Base-by-base conservation (phyloP, 2,888 invertebrate species). In the Monopis laevigella region DNA sequence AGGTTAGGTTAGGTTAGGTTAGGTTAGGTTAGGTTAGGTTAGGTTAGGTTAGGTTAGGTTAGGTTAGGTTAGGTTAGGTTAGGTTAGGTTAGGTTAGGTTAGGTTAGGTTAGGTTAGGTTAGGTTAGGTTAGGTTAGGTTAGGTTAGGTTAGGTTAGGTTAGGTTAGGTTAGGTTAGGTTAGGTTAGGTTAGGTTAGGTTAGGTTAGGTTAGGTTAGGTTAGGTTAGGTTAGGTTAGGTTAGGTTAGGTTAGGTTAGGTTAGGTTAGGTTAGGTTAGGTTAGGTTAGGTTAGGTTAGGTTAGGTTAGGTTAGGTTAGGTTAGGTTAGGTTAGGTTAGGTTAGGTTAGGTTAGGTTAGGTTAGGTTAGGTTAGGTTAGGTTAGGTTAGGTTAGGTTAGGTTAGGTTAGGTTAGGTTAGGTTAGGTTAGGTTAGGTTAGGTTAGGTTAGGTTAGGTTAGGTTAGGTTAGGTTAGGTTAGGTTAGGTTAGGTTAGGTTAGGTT, bases 401-500 rank as follows among this genome's bases (percentile, higher is more conserved):
- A 34, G 35, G 35, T 34, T 34, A 34, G 35, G 35, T 34, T 34
- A 34, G 35, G 35, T 34, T 34, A 34, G 35, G 35, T 34, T 34
- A 34, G 35, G 35, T 34, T 34, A 34, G 35, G 35, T 34, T 34
- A 34, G 35, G 35, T 34, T 34, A 34, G 35, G 35, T 34, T 34
- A 34, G 35, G 35, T 34, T 34, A 34, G 35, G 35, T 34, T 34
- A 34, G 35, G 35, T 29, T 29, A 29, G 30, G 30, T 29, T 29
- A 29, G 30, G 30, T 29, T 29, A 34, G 35, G 35, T 34, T 34
- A 34, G 35, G 35, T 34, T 34, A 34, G 35, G 35, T 34, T 34
- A 34, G 35, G 35, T 34, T 34, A 34, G 35, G 35, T 34, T 34
- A 34, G 35, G 35, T 34, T 38, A 38, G 38, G 38, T 38, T 38